Evolutionary conservation across 2,113 vertebrate genomes (phyloP), one percentile per base, ranked within the genome.

Genomic region (Campylomormyrus tamandua): DNA sequence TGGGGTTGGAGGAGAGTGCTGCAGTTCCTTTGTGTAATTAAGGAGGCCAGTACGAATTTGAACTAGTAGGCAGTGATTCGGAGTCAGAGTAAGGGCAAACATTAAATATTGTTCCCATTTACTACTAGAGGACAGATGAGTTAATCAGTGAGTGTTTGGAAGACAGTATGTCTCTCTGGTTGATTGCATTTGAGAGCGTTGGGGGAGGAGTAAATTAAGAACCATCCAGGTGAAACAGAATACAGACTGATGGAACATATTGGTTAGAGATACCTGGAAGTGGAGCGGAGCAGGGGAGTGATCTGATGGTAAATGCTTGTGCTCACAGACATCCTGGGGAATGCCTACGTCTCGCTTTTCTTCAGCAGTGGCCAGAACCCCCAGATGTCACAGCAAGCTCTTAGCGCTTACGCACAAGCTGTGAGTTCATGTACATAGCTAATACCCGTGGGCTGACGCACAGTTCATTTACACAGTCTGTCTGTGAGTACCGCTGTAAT

Each of bases 281-380:
- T 27, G 27, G 49, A 48, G 48, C 1, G n/a, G n/a, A 9, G 84
- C 3, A 2, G 84, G 13, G 24, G 24, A 87, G 49, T n/a, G 27
- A 35, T 53, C 13, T 53, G 4, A 50, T 52, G 8, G 2, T 27
- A n/a, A 45, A 87, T 35, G 49, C 13, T 52, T 87, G 24, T 35
- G 85, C n/a, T 93, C 91, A 87, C 95, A 98, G 97, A 97, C 92
- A 96, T 98, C 89, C 93, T 98, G 88, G 97, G 97, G 88, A 98
- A 98, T 87, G 97, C 97, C 6, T 97, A 97, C 9, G 96, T 98
- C 88, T 98, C 97, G 66, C 94, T 98, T 45, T 98, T 97, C 93
- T 98, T 98, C 94, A 95, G 94, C 56, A 96, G 96, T 31, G 97
- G 97, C 85, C 97, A 98, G 95, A 97, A 96, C 86, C 96, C 97